phyloP scores from a whole-genome alignment of 1,140 invertebrate genomes.

The Zaprionus africanus region DNA sequence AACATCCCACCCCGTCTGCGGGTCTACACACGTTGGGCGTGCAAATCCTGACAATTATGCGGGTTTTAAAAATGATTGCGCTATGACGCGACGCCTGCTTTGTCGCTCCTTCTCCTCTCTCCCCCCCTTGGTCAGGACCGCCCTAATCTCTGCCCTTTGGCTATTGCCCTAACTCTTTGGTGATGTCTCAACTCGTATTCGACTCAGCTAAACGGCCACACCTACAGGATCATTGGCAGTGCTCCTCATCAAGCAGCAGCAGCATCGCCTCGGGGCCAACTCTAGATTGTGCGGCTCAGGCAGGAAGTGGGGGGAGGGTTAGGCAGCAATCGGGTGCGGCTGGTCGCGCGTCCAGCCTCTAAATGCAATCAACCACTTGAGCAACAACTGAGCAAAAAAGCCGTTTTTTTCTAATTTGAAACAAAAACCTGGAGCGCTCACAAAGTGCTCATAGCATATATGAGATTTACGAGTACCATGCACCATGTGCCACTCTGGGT shows the following conservation, averaged over 20 bases:
- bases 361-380: constrained; percentile 79
- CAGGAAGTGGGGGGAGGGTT: too few relatives aligned
- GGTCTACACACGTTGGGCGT: constrained; percentile 53
- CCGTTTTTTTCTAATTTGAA: constrained; percentile 41
- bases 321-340: background rate
- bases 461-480: constrained; percentile 13
- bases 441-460: constrained; percentile 35
- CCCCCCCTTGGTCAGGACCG: background rate
- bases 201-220: constrained; percentile 77
- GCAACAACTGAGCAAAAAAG: constrained; percentile 38
- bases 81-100: constrained; percentile 46
- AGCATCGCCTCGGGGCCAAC: constrained; percentile 52
- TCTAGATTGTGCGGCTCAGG: constrained; percentile 1
- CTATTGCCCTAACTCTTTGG: constrained; percentile 75
- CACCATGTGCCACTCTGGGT: constrained; percentile 29
- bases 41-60: constrained; percentile 81
- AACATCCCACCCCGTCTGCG: background rate
- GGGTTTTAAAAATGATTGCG: constrained; percentile 75
- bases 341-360: constrained; percentile 49
- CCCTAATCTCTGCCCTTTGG: constrained; percentile 49
- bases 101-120: constrained; percentile 1
- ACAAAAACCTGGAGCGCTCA: constrained; percentile 41
- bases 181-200: constrained; percentile 60
- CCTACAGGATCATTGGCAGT: constrained; percentile 40
- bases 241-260: constrained; percentile 24